Conservation (phyloP, 1,140 invertebrate species). For the Euwallacea fornicatus region DNA sequence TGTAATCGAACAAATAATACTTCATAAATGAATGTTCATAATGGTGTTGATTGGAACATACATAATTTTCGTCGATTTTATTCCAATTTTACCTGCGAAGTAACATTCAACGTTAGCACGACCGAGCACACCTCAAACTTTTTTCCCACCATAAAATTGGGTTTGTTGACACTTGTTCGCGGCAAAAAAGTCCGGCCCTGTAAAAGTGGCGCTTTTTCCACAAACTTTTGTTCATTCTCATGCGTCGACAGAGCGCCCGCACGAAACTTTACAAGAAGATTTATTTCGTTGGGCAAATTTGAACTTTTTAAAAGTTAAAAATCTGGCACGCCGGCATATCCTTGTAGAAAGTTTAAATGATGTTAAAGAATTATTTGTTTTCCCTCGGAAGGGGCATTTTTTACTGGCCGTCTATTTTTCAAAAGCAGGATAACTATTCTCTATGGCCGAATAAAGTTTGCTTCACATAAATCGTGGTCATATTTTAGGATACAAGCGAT, state of each 20-base stretch:
- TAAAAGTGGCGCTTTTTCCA: background rate
- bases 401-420: too few species aligned
- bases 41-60: too few species aligned
- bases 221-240: constrained; percentile 8
- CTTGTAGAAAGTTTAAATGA: constrained; percentile 11
- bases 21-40: too few species aligned
- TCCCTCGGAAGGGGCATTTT: background rate
- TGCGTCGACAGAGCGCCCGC: background rate
- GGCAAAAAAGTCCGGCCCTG: background rate
- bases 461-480: too few species aligned
- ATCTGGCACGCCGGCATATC: background rate
- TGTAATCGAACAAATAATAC: too few species aligned
- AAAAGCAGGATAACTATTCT: too few species aligned
- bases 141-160: background rate
- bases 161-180: background rate
- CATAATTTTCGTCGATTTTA: too few species aligned
- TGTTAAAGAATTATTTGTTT: constrained; percentile 11
- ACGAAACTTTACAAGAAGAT: constrained; percentile 8
- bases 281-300: constrained; percentile 13
- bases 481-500: too few species aligned
- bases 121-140: background rate
- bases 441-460: too few species aligned
- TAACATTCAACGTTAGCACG: too few species aligned
- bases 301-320: constrained; percentile 15
- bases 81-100: too few species aligned